phyloP scores from a whole-genome alignment of 2,888 invertebrate genomes.

The Thalpophila matura region DNA sequence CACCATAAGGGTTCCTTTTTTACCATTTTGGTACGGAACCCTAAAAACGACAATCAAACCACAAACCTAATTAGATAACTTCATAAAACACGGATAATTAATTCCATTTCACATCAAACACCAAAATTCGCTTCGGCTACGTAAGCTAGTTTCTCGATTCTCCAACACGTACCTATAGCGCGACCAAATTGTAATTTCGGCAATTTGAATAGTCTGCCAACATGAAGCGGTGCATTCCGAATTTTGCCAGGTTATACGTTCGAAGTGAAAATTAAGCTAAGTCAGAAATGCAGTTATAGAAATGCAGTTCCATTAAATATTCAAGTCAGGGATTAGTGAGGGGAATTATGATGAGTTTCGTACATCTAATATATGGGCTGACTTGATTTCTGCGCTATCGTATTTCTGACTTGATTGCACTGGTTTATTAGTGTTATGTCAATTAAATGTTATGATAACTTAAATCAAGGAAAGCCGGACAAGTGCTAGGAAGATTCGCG shows the following conservation, averaged over 20 bases:
- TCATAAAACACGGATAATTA: constrained; percentile 15
- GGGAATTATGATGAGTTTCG: constrained; percentile 55
- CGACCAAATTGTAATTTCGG: constrained; percentile 29
- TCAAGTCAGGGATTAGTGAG: constrained; percentile 58
- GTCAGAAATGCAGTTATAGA: constrained; percentile 49
- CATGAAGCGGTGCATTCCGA: not conserved
- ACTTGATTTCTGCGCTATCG: constrained; percentile 50
- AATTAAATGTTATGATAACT: not conserved
- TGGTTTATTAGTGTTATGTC: not conserved
- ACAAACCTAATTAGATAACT: not conserved
- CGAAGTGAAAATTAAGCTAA: constrained; percentile 65
- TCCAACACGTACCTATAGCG: constrained; percentile 23
- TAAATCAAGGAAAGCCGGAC: not conserved
- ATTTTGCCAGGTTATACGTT: constrained; percentile 48
- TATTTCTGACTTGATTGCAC: constrained; percentile 15
- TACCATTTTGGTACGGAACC: too few relatives aligned
- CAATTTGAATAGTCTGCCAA: constrained; percentile 10
- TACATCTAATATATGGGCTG: constrained; percentile 28
- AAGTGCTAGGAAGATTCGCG: too few relatives aligned
- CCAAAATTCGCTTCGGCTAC: constrained; percentile 26
- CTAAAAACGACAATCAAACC: not conserved
- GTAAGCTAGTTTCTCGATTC: constrained; percentile 27
- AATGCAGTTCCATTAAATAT: constrained; percentile 66
- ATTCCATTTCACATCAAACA: constrained; percentile 33
- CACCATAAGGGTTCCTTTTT: too few relatives aligned